Base-by-base conservation (phyloP, 2,113 vertebrate genomes). In the Sebastes fasciatus region DNA sequence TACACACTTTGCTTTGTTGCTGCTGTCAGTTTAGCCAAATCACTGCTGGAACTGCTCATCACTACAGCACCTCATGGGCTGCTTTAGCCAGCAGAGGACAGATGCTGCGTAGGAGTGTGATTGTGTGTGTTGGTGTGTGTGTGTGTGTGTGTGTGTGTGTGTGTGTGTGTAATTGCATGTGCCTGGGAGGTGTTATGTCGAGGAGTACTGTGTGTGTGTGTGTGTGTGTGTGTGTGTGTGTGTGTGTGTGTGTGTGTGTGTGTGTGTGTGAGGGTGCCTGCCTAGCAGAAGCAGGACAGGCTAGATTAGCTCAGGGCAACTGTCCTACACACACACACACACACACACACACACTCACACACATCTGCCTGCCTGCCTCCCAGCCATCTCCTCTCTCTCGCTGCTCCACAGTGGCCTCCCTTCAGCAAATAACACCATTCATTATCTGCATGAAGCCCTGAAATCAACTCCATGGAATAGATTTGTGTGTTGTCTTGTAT, bases 391-490 rank as follows among this genome's bases (percentile, higher is more conserved):
- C 74, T 66, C 70, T 73, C 69, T 67, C 77, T 71, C 1, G 19
- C 74, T 85, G 72, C 80, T 84, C 78, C 64, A 70, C 80, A 71
- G 63, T 79, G 69, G 69, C 80, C 86, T 81, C 78, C 76, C 52
- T 85, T 89, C 87, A 88, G 82, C 89, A 91, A 94, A 93, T 89
- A 91, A 87, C 87, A 85, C 85, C 74, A 77, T 87, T 92, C 76
- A 92, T 94, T 91, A 94, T 88, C 88, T 80, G 72, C 84, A 86
- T 64, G 64, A 80, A 80, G 52, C 77, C 77, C 84, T n/a, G 55
- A 83, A 89, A 88, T 88, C 82, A 68, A 23, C 84, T 79, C 67
- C 58, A 73, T 75, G 63, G 43, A 72, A 61, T 60, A 83, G 68
- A 85, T 63, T 11, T 19, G 57, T 61, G 67, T 3, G 61, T 65